phyloP scores from a whole-genome alignment of 2,888 invertebrate species.

The Metellina segmentata region DNA sequence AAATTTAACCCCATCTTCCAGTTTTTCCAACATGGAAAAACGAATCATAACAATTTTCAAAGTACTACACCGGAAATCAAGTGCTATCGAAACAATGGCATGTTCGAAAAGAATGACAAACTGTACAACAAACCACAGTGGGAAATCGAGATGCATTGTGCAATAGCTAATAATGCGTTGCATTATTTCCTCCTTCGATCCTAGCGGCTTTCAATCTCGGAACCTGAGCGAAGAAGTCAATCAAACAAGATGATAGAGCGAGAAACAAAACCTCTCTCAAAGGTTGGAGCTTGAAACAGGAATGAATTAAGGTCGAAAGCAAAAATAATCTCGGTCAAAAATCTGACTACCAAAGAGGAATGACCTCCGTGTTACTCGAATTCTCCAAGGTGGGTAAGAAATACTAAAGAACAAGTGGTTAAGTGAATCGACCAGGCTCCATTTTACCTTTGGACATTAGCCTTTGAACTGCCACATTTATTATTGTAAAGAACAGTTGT shows the following conservation, averaged over 20 bases:
- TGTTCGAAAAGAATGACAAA: neutral
- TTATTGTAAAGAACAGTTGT: no score
- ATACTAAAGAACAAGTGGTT: neutral
- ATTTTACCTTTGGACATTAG: neutral
- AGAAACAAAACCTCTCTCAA: neutral
- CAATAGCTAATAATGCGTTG: neutral
- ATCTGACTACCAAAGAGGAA: constrained; percentile 19
- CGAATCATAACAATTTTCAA: neutral
- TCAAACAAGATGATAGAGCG: neutral
- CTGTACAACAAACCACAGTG: neutral
- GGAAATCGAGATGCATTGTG: neutral
- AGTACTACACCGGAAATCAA: neutral
- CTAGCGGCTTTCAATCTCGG: neutral
- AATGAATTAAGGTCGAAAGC: constrained; percentile 8
- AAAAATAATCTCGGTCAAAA: neutral
- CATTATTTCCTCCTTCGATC: neutral
- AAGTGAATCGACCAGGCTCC: neutral
- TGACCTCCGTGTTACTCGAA: neutral
- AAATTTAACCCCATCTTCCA: neutral
- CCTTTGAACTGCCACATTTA: neutral
- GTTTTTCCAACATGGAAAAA: neutral
- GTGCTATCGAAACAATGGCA: neutral
- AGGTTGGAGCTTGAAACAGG: neutral
- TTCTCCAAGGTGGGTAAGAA: neutral
- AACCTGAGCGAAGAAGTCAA: neutral